Percentiles rank a stretch among this genome's conserved stretches.
Evolutionary conservation across 2,797 vertebrate species (phyloP).

Genomic region (Anisognathus igniventris): DNA sequence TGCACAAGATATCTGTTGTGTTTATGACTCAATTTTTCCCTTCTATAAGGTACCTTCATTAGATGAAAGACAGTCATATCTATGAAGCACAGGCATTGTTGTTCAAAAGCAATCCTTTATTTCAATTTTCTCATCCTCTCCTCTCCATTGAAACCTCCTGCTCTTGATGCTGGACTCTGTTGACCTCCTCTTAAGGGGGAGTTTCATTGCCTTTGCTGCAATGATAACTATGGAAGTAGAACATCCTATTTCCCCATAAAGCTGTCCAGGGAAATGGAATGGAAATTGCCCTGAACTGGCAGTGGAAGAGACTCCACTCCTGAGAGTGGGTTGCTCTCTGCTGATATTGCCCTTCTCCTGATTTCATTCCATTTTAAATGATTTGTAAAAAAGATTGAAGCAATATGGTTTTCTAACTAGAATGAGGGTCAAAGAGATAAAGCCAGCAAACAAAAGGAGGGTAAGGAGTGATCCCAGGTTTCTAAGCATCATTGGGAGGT

Average conservation of each 20-base stretch:
- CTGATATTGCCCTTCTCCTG: not conserved
- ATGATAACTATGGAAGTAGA: conserved; percentile 50
- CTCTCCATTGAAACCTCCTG: not conserved
- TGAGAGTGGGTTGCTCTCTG: not conserved
- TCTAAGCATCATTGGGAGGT: not conserved
- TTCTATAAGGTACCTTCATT: not conserved
- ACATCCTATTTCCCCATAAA: conserved; percentile 52
- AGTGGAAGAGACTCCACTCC: not conserved
- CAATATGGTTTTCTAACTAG: not conserved
- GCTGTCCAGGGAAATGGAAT: conserved; percentile 39
- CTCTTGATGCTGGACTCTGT: not conserved
- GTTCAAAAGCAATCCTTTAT: not conserved
- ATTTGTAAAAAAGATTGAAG: not conserved
- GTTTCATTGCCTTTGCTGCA: conserved; percentile 12
- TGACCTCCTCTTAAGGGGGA: conserved; percentile 46
- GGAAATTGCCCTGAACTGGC: conserved; percentile 33
- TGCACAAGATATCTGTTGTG: not conserved
- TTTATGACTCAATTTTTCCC: not conserved
- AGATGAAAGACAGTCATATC: not conserved
- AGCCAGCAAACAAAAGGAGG: not conserved
- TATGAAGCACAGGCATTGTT: not conserved
- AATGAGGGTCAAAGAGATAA: not conserved
- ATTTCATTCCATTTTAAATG: not conserved
- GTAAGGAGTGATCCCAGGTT: not conserved
- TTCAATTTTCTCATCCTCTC: not conserved